phyloP scores from a whole-genome alignment of 2,797 vertebrate genomes.

The Paramormyrops hopkinsi region DNA sequence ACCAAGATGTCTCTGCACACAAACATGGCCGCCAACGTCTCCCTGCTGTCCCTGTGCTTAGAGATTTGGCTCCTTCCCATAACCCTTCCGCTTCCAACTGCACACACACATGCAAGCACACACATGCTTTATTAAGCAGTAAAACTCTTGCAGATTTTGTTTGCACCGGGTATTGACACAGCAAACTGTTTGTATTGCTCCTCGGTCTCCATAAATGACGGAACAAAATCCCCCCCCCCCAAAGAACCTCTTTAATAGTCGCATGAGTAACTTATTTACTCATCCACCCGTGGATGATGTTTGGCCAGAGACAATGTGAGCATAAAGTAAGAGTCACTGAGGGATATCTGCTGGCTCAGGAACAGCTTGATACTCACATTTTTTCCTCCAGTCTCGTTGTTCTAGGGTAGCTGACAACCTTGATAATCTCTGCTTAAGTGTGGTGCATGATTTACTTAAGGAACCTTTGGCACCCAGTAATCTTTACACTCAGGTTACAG shows the following conservation, averaged over 20 bases:
- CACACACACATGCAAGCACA: not conserved
- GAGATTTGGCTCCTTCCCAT: not conserved
- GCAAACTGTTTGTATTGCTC: conserved; percentile 30
- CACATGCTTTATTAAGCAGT: conserved; percentile 18
- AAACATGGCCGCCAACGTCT: conserved; percentile 14
- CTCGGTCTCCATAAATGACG: conserved; percentile 29
- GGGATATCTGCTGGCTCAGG: conserved; percentile 37
- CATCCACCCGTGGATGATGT: conserved; percentile 24
- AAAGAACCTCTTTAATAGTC: conserved; percentile 33
- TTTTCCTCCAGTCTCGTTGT: conserved; percentile 28
- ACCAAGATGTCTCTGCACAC: conserved; percentile 18
- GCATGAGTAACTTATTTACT: conserved; percentile 52
- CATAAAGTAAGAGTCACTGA: conserved; percentile 28
- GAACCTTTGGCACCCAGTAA: conserved; percentile 37
- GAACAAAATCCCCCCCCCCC: conserved; percentile 29
- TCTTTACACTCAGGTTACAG: conserved; percentile 34
- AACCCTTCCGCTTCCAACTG: not conserved
- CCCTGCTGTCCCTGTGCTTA: not conserved
- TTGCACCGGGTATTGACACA: conserved; percentile 37
- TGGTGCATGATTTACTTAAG: conserved; percentile 35
- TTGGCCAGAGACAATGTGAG: conserved; percentile 39
- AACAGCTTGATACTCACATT: conserved; percentile 26
- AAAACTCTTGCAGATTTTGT: conserved; percentile 32
- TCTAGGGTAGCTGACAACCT: conserved; percentile 24
- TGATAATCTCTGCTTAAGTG: conserved; percentile 21